phyloP scores from a whole-genome alignment of 2,797 vertebrate species.

The Tangara arthus region DNA sequence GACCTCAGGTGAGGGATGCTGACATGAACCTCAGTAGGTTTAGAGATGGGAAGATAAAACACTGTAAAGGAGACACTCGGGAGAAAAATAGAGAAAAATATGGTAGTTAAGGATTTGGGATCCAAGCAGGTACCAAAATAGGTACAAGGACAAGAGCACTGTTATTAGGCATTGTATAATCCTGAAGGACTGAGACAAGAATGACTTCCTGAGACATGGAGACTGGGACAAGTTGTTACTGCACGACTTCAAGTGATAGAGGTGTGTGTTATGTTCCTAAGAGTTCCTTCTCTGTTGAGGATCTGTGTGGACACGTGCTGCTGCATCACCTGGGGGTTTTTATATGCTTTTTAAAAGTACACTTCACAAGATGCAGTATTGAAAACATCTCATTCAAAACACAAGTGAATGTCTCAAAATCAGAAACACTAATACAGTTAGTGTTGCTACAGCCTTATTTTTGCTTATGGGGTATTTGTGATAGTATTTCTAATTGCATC shows the following conservation, averaged over 20 bases:
- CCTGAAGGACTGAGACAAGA: not conserved
- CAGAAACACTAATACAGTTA: not conserved
- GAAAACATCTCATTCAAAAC: not conserved
- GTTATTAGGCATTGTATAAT: not conserved
- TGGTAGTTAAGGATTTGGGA: not conserved
- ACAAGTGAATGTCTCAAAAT: not conserved
- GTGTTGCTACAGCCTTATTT: not conserved
- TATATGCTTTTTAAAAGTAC: not conserved
- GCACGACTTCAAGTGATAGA: fast-evolving
- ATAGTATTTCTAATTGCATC: not conserved
- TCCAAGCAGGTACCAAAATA: not conserved
- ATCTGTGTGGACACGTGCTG: not conserved
- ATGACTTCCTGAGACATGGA: not conserved
- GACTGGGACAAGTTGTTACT: not conserved
- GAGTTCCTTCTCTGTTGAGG: not conserved
- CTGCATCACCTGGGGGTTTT: not conserved
- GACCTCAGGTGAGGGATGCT: not conserved
- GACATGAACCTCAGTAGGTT: not conserved
- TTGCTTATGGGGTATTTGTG: not conserved
- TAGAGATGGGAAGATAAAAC: not conserved
- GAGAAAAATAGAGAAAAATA: not conserved
- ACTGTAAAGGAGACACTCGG: not conserved
- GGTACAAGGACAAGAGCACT: not conserved
- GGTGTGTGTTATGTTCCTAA: not conserved
- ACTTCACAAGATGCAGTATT: not conserved